Base-by-base conservation (phyloP, 2,888 invertebrate genomes). In the Drosophila niveifrons region DNA sequence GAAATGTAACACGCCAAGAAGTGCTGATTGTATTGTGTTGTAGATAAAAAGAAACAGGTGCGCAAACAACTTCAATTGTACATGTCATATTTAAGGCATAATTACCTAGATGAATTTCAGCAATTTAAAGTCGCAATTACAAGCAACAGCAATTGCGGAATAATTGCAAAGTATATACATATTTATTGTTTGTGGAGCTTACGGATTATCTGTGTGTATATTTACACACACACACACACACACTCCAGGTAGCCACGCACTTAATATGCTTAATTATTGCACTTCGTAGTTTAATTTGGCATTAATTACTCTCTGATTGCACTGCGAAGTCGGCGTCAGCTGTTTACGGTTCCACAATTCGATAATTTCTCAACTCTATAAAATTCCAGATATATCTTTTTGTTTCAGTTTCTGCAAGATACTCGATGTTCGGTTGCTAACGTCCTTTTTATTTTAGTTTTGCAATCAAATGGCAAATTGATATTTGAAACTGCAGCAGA, bases 381-480 rank as follows among this genome's bases (percentile, higher is more conserved):
- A 29, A 9, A 2, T 9, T 9, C 18, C 31, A 56, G 36, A 62
- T 52, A 11, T 36, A 4, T n/a, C n/a, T n/a, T 70, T 41, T 13
- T 52, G 23, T 23, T 29, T 15, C 28, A 6, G 13, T 6, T 31
- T 36, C 56, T 57, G 15, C 9, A 13, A 28, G 28, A 44, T 39
- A 18, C 31, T 46, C 11, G 47, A 48, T 28, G 47, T 36, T 36
- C 2, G 13, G 15, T 46, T 36, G 23, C 56, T 18, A 7, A 8
- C 17, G 17, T 47, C 1, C 56, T 61, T 36, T 52, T 52, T 53
- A 43, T 41, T 50, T 52, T 52, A 57, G 43, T 41, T 50, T 50
- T 44, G 76, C 70, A 73, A 81, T 76, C 73, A 78, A 46, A 76
- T 64, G 39, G 46, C 73, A 65, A 84, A 79, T 79, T 77, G 77